Base-by-base conservation (phyloP, 2,797 vertebrate species). In the Diplodus puntazzo region DNA sequence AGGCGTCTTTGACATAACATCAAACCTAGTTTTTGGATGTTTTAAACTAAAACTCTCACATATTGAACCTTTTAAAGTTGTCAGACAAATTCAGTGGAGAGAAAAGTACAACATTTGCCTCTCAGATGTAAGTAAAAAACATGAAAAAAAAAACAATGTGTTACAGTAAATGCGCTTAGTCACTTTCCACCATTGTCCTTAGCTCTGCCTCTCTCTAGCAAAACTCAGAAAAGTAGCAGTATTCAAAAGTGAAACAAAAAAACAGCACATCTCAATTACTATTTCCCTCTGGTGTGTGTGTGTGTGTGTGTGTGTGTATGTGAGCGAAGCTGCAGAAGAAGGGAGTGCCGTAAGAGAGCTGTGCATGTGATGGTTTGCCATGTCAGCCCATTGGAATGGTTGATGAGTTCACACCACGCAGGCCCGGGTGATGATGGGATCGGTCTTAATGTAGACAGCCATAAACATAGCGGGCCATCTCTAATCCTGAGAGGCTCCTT, bases 401-500 rank as follows among this genome's bases (percentile, higher is more conserved):
- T 95, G 96, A 95, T 95, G 87, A 95, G 94, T 96, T 96, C 93
- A 95, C 92, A 91, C 92, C 48, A 88, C 89, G 91, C 92, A 1
- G 79, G 76, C 75, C 88, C 75, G 89, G 84, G 87, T 83, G 93
- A 87, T 89, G 94, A 94, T 87, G 91, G 88, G 88, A 88, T 71
- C 79, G 94, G 67, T 84, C 95, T 94, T 97, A 97, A 98, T 96
- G 96, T 94, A 96, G 92, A 92, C 94, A 94, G 90, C 94, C 96
- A 92, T 97, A 98, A 98, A 98, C 97, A 97, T 87, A 92, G 94
- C 87, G 86, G 94, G 94, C 94, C 95, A 94, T 96, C 95, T 95
- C 96, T 95, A 96, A 96, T 96, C 96, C 95, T 94, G 95, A 96
- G 95, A 96, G 95, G 95, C 94, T 96, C 94, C 94, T 96, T 95